phyloP scores from a whole-genome alignment of 2,113 vertebrate species.

The Diglossa brunneiventris region DNA sequence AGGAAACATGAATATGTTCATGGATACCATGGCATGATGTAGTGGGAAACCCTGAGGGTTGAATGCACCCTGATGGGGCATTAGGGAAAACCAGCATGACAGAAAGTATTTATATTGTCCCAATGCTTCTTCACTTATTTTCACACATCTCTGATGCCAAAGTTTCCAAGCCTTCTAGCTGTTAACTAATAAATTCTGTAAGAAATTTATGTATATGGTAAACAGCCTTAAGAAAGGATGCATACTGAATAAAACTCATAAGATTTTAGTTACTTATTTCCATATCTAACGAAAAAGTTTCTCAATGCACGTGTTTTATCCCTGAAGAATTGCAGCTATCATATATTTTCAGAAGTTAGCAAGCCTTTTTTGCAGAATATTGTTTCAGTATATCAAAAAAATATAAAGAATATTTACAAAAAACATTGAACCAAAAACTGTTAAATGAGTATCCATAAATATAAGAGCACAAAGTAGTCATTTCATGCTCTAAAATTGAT shows the following conservation, averaged over 20 bases:
- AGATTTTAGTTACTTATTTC: neutral
- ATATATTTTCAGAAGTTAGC: neutral
- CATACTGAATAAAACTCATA: neutral
- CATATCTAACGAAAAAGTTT: neutral
- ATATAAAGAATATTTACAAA: neutral
- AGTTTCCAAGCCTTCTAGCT: neutral
- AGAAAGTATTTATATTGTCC: neutral
- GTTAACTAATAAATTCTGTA: neutral
- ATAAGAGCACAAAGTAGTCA: neutral
- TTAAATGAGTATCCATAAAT: neutral
- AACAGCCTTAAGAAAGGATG: neutral
- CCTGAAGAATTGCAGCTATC: neutral
- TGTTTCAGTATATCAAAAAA: neutral
- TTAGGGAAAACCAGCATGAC: neutral
- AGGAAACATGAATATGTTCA: rapidly evolving
- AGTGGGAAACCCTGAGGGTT: neutral
- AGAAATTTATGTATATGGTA: neutral
- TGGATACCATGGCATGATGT: no score
- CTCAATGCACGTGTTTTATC: neutral
- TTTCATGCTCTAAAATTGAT: neutral
- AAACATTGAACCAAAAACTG: neutral
- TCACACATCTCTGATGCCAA: neutral
- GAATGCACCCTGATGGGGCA: neutral
- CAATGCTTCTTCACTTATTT: neutral
- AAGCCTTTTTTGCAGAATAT: neutral